Percentiles rank a stretch among this genome's conserved stretches.
Evolutionary conservation across 2,888 invertebrate species (phyloP).

Genomic region (Mythimna lalbum): DNA sequence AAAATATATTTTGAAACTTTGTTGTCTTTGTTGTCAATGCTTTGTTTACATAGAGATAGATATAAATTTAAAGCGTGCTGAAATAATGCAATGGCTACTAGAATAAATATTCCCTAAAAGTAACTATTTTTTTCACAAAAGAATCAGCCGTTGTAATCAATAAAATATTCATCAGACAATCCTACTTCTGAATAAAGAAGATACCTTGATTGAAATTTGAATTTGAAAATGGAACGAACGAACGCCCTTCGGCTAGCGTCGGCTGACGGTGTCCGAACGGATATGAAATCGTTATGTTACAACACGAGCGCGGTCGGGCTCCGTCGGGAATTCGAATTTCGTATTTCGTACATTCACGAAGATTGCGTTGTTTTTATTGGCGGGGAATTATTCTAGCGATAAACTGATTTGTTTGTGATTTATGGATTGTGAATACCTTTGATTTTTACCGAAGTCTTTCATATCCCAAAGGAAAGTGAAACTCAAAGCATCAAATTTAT

Average conservation of each 20-base stretch:
- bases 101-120: slow-evolving; percentile 26
- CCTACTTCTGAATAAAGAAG: slow-evolving; percentile 44
- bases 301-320: slow-evolving; percentile 43
- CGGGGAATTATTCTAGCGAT: slow-evolving; percentile 29
- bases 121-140: slow-evolving; percentile 17
- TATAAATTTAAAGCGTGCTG: slow-evolving; percentile 25
- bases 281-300: slow-evolving; percentile 62
- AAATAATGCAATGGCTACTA: slow-evolving; percentile 16
- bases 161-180: slow-evolving; percentile 53
- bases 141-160: slow-evolving; percentile 13
- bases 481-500: neutral
- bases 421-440: slow-evolving; percentile 12
- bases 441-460: slow-evolving; percentile 17
- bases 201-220: slow-evolving; percentile 54
- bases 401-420: slow-evolving; percentile 29
- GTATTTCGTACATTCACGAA: slow-evolving; percentile 38
- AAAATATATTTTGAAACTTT: too few relatives aligned
- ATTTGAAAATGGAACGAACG: slow-evolving; percentile 55
- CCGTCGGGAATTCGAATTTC: slow-evolving; percentile 50
- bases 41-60: slow-evolving; percentile 3
- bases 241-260: slow-evolving; percentile 43
- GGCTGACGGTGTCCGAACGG: slow-evolving; percentile 49
- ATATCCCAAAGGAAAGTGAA: neutral
- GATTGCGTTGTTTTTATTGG: slow-evolving; percentile 47
- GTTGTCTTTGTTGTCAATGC: too few relatives aligned